phyloP scores from a whole-genome alignment of 2,113 vertebrate species.

The Vulpes ferrilata region DNA sequence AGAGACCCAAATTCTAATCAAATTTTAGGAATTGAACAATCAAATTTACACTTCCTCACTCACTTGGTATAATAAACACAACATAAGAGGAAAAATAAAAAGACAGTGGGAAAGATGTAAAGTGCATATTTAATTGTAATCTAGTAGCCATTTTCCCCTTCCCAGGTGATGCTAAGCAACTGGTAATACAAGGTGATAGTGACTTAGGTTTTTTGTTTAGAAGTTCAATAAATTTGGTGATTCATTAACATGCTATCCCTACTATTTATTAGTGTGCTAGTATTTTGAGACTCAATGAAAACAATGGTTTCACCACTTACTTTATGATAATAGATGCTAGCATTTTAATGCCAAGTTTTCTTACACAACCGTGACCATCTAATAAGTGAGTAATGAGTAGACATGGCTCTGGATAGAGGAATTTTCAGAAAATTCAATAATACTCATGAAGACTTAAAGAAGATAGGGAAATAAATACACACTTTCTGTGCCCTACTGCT shows the following conservation, averaged over 20 bases:
- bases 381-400: background rate
- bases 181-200: constrained; percentile 48
- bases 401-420: background rate
- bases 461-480: background rate
- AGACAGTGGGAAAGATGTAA: background rate
- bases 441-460: background rate
- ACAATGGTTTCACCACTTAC: constrained; percentile 28
- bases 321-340: constrained; percentile 36
- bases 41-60: background rate
- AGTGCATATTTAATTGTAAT: background rate
- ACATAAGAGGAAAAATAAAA: background rate
- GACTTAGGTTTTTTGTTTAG: background rate
- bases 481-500: background rate
- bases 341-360: constrained; percentile 45
- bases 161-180: background rate
- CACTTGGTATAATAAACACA: background rate
- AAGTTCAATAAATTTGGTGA: constrained; percentile 46
- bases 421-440: background rate
- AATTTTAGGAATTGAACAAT: background rate
- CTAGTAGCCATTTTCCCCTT: constrained; percentile 38
- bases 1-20: background rate
- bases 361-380: background rate
- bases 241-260: constrained; percentile 52
- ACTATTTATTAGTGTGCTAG: background rate
- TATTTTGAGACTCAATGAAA: constrained; percentile 63